Conservation (phyloP, 2,113 vertebrate genomes). For the Rhadina sibilatrix region DNA sequence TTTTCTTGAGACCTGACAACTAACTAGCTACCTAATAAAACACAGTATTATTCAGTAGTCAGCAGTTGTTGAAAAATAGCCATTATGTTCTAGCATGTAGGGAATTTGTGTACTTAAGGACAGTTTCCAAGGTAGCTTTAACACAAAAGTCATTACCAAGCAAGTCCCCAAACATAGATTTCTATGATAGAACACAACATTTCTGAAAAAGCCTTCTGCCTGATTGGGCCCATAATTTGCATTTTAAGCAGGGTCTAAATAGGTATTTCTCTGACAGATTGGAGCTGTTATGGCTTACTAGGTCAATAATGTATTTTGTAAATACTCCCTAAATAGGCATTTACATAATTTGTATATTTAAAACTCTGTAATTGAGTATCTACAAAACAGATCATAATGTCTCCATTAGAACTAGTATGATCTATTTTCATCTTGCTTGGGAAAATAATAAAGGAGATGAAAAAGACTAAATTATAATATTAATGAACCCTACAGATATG, state of each 20-base stretch:
- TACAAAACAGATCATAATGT: background rate
- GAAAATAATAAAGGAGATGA: background rate
- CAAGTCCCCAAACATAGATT: slow-evolving; percentile 30
- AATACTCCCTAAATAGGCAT: slow-evolving; percentile 53
- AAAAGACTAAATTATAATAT: background rate
- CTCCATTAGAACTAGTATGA: background rate
- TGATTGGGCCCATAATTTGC: slow-evolving; percentile 51
- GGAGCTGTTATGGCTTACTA: slow-evolving; percentile 44
- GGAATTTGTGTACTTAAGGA: slow-evolving; percentile 46
- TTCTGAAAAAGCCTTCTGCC: background rate
- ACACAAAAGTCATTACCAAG: slow-evolving; percentile 12
- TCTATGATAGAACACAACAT: background rate
- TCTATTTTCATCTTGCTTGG: background rate
- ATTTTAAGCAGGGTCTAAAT: slow-evolving; percentile 52
- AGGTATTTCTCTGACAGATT: slow-evolving; percentile 36
- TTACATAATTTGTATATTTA: slow-evolving; percentile 58
- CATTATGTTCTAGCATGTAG: slow-evolving; percentile 21
- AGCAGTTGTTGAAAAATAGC: slow-evolving; percentile 8
- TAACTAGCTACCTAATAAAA: background rate
- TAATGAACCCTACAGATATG: background rate
- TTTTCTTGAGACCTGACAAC: background rate
- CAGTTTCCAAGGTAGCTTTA: slow-evolving; percentile 41
- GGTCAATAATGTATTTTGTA: slow-evolving; percentile 52
- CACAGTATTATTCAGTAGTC: background rate
- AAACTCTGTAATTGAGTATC: slow-evolving; percentile 11